Evolutionary conservation across 2,888 invertebrate species (phyloP).

Genomic region (Synergus itoensis): DNA sequence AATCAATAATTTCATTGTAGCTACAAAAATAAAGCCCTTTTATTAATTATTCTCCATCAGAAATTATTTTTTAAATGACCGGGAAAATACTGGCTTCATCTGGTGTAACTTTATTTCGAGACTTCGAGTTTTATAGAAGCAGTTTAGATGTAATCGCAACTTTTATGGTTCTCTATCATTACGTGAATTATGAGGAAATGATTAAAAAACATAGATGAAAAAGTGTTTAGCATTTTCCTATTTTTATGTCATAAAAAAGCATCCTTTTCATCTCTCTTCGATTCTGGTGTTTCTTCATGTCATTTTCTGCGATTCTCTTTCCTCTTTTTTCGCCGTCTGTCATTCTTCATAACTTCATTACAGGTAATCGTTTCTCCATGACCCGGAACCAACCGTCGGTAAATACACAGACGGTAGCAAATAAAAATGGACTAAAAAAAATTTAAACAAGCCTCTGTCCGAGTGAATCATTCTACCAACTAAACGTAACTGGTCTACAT

Average conservation of each 20-base stretch:
- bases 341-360: slow-evolving; percentile 40
- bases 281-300: background rate
- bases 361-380: slow-evolving; percentile 35
- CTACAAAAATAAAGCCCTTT: too few species aligned
- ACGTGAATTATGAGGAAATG: too few species aligned
- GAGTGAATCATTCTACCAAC: slow-evolving; percentile 32
- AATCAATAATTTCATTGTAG: too few species aligned
- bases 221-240: background rate
- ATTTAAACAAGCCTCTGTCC: slow-evolving; percentile 28
- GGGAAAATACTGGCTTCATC: too few species aligned
- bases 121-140: too few species aligned
- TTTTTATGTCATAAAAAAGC: background rate
- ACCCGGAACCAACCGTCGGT: slow-evolving; percentile 31
- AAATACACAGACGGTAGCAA: slow-evolving; percentile 32
- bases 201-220: too few species aligned
- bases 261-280: background rate
- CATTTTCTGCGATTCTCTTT: slow-evolving; percentile 6
- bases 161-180: too few species aligned
- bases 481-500: slow-evolving; percentile 14
- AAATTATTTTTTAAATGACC: too few species aligned
- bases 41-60: too few species aligned
- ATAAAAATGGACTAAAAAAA: slow-evolving; percentile 23
- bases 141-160: too few species aligned
- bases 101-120: too few species aligned
- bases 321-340: background rate